These are phyloP conservation scores for Pachycephus smyrnensis DNA, from an alignment of 2,888 invertebrate species.

Conservation along the genomic window DNA sequence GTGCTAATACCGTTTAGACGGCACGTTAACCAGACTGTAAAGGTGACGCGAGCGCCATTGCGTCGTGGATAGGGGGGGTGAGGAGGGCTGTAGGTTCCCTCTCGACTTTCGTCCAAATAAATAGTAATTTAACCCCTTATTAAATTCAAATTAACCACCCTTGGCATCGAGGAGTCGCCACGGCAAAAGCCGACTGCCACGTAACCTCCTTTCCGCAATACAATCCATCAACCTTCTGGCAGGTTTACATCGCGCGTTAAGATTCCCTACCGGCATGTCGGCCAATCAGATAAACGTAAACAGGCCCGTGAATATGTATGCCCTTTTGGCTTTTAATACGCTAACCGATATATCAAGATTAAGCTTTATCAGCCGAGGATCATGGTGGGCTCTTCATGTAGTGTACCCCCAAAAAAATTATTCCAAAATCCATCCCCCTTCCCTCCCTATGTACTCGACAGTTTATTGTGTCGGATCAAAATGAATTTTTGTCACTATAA, in stretches of 20 bases:
- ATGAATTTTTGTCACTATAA: not conserved
- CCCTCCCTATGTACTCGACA: too few relatives aligned
- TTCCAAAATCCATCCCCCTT: not conserved
- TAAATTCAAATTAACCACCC: conserved; percentile 56
- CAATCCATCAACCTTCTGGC: conserved; percentile 62
- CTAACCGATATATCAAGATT: conserved; percentile 56
- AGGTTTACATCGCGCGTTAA: conserved; percentile 59
- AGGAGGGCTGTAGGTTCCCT: too few relatives aligned
- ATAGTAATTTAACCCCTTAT: conserved; percentile 56
- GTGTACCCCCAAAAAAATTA: not conserved
- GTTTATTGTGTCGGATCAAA: not conserved
- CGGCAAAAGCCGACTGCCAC: conserved; percentile 23
- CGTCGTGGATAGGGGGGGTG: too few relatives aligned
- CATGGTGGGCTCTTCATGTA: not conserved
- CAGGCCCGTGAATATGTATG: conserved; percentile 59
- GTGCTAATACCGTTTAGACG: conserved; percentile 1
- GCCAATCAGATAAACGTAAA: conserved; percentile 59
- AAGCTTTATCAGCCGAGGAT: conserved; percentile 34
- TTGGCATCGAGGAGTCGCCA: conserved; percentile 27
- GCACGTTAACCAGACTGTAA: not conserved
- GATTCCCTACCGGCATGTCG: conserved; percentile 49
- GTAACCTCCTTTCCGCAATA: conserved; percentile 47
- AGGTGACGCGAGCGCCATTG: not conserved
- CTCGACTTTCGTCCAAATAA: conserved; percentile 25
- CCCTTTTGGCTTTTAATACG: conserved; percentile 50